phyloP scores from a whole-genome alignment of 2,113 vertebrate genomes.

The Notarius lentiginosus region DNA sequence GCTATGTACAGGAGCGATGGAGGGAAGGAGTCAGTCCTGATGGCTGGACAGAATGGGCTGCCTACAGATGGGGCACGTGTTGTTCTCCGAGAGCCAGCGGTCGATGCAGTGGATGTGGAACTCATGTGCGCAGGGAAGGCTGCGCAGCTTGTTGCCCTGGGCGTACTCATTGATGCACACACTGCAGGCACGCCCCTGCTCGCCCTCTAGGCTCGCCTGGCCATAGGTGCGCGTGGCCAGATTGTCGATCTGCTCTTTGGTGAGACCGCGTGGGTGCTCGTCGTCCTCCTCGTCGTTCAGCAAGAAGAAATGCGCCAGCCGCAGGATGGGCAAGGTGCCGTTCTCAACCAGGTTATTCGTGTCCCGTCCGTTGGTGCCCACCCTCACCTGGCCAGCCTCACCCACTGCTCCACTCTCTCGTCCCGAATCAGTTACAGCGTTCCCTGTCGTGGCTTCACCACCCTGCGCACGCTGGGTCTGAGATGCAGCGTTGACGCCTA shows the following conservation, averaged over 20 bases:
- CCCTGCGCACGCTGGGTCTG: conserved; percentile 57
- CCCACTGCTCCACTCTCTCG: conserved; percentile 40
- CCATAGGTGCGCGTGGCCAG: conserved; percentile 89
- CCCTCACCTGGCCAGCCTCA: conserved; percentile 61
- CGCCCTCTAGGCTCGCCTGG: conserved; percentile 78
- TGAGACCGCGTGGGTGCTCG: conserved; percentile 84
- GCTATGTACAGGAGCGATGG: conserved; percentile 71
- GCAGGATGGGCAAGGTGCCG: conserved; percentile 85
- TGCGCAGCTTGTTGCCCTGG: conserved; percentile 90
- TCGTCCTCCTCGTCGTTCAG: conserved; percentile 86
- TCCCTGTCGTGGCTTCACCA: conserved; percentile 53
- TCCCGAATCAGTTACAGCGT: conserved; percentile 51
- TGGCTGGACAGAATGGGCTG: conserved; percentile 80
- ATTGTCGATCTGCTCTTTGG: conserved; percentile 98
- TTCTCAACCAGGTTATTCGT: conserved; percentile 86
- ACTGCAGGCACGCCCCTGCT: conserved; percentile 85
- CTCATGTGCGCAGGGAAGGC: conserved; percentile 88
- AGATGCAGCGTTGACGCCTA: conserved; percentile 35
- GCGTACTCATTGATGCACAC: conserved; percentile 95
- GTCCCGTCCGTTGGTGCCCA: conserved; percentile 66
- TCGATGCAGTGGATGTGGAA: conserved; percentile 97
- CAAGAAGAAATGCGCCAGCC: conserved; percentile 90
- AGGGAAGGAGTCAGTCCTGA: conserved; percentile 67
- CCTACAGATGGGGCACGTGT: conserved; percentile 92
- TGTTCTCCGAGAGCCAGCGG: conserved; percentile 95